Base-by-base conservation (phyloP, 1,140 invertebrate species). In the Micrasema minimum region DNA sequence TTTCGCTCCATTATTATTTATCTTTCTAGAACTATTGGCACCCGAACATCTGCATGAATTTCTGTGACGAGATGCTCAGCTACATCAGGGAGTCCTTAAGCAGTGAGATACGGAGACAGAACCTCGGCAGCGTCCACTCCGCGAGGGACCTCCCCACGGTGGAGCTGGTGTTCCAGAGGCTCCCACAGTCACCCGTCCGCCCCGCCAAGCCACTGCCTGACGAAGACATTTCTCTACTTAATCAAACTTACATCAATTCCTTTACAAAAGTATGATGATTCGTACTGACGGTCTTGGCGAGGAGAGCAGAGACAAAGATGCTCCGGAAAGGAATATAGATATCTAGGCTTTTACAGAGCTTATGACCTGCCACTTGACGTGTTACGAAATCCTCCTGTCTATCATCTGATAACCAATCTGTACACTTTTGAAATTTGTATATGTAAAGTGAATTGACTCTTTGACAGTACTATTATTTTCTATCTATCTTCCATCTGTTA, bases 11-110 rank as follows among this genome's bases (percentile, higher is more conserved):
- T n/a, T n/a, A n/a, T n/a, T n/a, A n/a, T n/a, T n/a, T n/a, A n/a
- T n/a, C n/a, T 37, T 71, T 72, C 5, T 38, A 72, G 71, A 45
- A 37, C 2, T 68, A 37, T 38, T 73, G 72, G 72, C n/a, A 46
- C 35, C 41, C 66, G 46, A 62, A 69, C 14, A 23, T 73, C 55
- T 73, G 72, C 37, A 69, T 69, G 22, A 73, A 73, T 16, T 73
- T 73, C 35, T 62, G 61, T 20, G 41, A 69, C n/a, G 45, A 38
- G 22, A 55, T 73, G 18, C 55, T 73, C 22, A 57, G 35, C 12
- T 69, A 46, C 22, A 43, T 73, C 11, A 73, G 69, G 53, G 57
- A 57, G 3, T 73, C 66, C 38, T 64, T 73, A 26, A 14, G 48
- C 7, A 16, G 22, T 12, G 72, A 73, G 46, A 22, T 73, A 16